Base-by-base conservation (phyloP, 2,888 invertebrate species). In the Thecocarcelia acutangulata region DNA sequence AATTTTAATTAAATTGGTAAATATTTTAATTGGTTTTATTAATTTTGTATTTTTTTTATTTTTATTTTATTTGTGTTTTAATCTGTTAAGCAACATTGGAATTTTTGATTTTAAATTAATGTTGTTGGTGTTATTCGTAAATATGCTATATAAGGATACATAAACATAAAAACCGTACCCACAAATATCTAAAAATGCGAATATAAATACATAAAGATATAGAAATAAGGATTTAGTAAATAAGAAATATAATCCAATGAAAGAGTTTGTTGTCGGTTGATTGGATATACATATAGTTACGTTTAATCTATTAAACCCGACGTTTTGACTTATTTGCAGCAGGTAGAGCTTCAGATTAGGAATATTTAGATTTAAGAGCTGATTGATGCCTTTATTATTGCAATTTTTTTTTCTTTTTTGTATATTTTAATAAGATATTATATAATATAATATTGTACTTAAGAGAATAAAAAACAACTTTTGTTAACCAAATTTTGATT, bases 401-500 rank as follows among this genome's bases (percentile, higher is more conserved):
- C 44, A 46, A 17, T 6, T 40, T 40, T 4, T 9, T 40, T 24
- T 3, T 17, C 11, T 50, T 9, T 40, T 24, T 3, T 17, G n/a
- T 50, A 19, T 40, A 44, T 3, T 24, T 28, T 28, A 52, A 28
- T 13, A 24, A 5, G 17, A 11, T 19, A 24, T 9, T 24, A 19
- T 24, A 24, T 50, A 50, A 3, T 50, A 19, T 1, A 50, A 21
- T 21, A 3, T 9, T 24, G 1, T 21, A 21, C 17, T 37, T 15
- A 37, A 33, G 21, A 13, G 15, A 9, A 40, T 42, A 42, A 52
- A 59, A 70, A 44, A 24, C n/a, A 46, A 42, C 21, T 54, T 64
- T 69, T 58, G 59, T 46, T 75, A 73, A 69, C 15, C 46, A 64
- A 52, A 21, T 82, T 82, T 74, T 74, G 59, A 82, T 82, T 82